Evolutionary conservation across 2,797 vertebrate species (phyloP).

Genomic region (Aphelocoma californica): DNA sequence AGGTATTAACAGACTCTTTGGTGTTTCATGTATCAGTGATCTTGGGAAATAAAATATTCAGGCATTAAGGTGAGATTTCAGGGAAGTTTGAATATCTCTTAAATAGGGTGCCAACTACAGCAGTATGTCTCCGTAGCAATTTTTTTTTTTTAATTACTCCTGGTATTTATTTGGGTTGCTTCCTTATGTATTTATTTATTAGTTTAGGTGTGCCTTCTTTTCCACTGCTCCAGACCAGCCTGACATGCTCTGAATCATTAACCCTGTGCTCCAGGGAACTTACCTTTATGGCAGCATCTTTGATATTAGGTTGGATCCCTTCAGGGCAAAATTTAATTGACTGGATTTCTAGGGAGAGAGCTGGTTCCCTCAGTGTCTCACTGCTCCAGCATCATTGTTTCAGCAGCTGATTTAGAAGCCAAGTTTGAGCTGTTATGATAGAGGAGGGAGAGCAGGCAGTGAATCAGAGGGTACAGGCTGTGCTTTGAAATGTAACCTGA

Average conservation of each 20-base stretch:
- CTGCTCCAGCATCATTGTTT: constrained; percentile 52
- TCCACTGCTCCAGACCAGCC: constrained; percentile 61
- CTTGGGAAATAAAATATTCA: not conserved
- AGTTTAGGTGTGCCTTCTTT: constrained; percentile 20
- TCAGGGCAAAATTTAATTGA: constrained; percentile 78
- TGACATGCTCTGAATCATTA: constrained; percentile 73
- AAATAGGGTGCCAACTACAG: not conserved
- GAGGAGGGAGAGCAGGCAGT: not conserved
- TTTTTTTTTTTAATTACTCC: not conserved
- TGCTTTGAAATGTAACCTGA: not conserved
- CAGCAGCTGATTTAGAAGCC: constrained; percentile 56
- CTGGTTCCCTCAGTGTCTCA: constrained; percentile 15
- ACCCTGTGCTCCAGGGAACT: constrained; percentile 73
- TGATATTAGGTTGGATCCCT: constrained; percentile 77
- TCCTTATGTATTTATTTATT: not conserved
- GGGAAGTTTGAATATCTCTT: not conserved
- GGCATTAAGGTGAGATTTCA: not conserved
- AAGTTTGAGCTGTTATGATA: not conserved
- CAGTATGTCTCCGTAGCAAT: not conserved
- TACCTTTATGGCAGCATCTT: constrained; percentile 68
- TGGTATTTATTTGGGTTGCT: constrained; percentile 59
- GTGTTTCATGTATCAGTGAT: not conserved
- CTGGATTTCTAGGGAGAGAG: constrained; percentile 60
- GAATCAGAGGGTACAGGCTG: constrained; percentile 7
- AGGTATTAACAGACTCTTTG: not conserved